Evolutionary conservation across 2,797 vertebrate genomes (phyloP).

Genomic region (Fratercula arctica): DNA sequence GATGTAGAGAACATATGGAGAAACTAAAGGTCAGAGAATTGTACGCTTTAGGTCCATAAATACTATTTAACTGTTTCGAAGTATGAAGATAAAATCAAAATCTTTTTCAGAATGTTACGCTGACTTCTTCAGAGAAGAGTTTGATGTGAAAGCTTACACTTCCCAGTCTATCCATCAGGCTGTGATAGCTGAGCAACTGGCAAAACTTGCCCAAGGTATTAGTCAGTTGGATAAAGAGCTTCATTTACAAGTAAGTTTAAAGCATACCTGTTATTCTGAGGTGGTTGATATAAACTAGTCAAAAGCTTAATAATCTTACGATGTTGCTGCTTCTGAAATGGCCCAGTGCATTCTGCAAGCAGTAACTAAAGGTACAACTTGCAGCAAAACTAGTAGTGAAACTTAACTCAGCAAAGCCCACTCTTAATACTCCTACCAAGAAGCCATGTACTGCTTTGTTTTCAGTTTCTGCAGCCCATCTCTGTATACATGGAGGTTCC

Average conservation of each 20-base stretch:
- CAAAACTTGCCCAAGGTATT: slow-evolving; percentile 94
- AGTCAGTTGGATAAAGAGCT: slow-evolving; percentile 97
- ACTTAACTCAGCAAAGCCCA: background rate
- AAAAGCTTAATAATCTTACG: background rate
- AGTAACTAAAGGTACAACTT: background rate
- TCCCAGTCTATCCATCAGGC: slow-evolving; percentile 95
- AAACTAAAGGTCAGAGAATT: background rate
- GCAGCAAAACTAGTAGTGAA: background rate
- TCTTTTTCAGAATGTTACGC: slow-evolving; percentile 84
- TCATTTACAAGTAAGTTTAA: slow-evolving; percentile 87
- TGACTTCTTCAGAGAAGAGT: slow-evolving; percentile 89
- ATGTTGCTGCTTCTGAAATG: background rate
- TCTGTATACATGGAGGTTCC: background rate
- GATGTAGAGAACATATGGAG: background rate
- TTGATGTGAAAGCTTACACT: slow-evolving; percentile 94
- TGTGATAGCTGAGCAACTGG: slow-evolving; percentile 92
- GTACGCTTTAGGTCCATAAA: background rate
- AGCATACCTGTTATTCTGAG: background rate
- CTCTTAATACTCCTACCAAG: background rate
- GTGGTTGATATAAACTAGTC: background rate
- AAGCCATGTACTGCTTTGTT: background rate
- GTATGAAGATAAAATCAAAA: background rate
- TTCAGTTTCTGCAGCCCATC: background rate
- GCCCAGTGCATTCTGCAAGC: background rate
- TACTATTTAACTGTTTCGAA: background rate